Evolutionary conservation across 1,140 invertebrate genomes (phyloP), one percentile per base, ranked within the genome.

Genomic region (Magallana ariakensis): DNA sequence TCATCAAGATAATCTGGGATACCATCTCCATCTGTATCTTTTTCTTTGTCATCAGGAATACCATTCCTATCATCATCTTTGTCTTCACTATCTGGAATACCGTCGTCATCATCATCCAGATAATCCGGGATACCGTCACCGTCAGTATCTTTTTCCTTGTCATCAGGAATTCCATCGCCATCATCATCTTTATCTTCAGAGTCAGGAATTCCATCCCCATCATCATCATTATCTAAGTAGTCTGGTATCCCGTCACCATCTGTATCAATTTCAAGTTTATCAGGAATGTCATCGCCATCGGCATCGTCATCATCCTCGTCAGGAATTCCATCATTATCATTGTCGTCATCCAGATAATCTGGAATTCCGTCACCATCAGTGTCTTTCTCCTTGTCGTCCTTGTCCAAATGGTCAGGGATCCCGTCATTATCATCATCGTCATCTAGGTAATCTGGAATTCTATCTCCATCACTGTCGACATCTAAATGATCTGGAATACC

Each of bases 131-230:
- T 92, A 55, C 91, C 92, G 90, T 92, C 89, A 80, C 90, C 89
- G 80, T 92, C 91, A 57, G 91, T 87, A 84, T 92, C 90, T 66
- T 91, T 89, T 55, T 94, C 92, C 13, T 91, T 81, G 83, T 91
- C 91, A 83, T 93, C 93, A 11, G 91, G 90, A 55, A 93, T 92
- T 55, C 92, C 93, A 88, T 93, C 91, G 26, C 89, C 90, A 87
- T 92, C 91, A 26, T 90, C 89, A 81, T 93, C 91, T 70, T 91
- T 84, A 82, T 94, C 92, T 62, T 91, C 85, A 82, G 83, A 80
- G 85, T 93, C 93, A 22, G 92, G 92, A 62, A 93, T 92, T n/a
- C 92, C 93, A 89, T 94, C 91, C 19, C 88, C 89, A 85, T 93
- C 92, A 53, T 58, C 80, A 81, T 92, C 92, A 83, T 92, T 84